Evolutionary conservation across 2,888 invertebrate genomes (phyloP).

Genomic region (Ceriagrion tenellum): DNA sequence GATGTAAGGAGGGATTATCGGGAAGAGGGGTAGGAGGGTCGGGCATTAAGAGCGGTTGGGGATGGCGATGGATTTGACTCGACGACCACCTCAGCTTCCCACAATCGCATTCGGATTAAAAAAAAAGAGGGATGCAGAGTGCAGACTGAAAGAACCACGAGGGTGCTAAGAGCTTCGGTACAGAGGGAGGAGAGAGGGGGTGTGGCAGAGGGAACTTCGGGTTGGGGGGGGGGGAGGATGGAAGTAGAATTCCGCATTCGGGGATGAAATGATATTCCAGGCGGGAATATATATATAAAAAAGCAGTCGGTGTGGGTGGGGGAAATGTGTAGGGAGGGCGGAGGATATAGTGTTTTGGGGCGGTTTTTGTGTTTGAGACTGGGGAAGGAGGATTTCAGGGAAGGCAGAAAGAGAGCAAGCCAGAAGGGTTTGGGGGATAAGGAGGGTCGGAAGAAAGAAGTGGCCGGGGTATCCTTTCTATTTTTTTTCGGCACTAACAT

Average conservation of each 20-base stretch:
- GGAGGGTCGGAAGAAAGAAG: slow-evolving; percentile 11
- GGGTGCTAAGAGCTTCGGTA: slow-evolving; percentile 69
- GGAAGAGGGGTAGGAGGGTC: slow-evolving; percentile 68
- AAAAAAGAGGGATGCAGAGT: slow-evolving; percentile 50
- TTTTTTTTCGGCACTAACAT: slow-evolving; percentile 34
- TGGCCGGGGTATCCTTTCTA: background rate
- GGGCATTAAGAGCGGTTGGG: slow-evolving; percentile 19
- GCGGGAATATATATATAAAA: background rate
- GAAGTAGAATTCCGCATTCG: slow-evolving; percentile 25
- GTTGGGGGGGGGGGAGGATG: no score
- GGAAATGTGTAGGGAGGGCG: no score
- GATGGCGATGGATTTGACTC: slow-evolving; percentile 62
- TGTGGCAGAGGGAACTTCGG: slow-evolving; percentile 69
- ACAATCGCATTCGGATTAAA: slow-evolving; percentile 69
- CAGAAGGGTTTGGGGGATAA: background rate
- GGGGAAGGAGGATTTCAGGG: background rate
- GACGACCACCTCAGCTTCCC: slow-evolving; percentile 71
- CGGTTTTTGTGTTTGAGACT: background rate
- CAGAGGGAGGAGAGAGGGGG: slow-evolving; percentile 70
- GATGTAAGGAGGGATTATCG: slow-evolving; percentile 71
- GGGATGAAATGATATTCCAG: slow-evolving; percentile 4
- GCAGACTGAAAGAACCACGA: slow-evolving; percentile 64
- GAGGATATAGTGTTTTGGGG: background rate
- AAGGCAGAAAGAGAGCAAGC: background rate
- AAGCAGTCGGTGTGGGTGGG: background rate